Evolutionary conservation across 2,888 invertebrate species (phyloP).

Genomic region (Leptinotarsa peninsularis): DNA sequence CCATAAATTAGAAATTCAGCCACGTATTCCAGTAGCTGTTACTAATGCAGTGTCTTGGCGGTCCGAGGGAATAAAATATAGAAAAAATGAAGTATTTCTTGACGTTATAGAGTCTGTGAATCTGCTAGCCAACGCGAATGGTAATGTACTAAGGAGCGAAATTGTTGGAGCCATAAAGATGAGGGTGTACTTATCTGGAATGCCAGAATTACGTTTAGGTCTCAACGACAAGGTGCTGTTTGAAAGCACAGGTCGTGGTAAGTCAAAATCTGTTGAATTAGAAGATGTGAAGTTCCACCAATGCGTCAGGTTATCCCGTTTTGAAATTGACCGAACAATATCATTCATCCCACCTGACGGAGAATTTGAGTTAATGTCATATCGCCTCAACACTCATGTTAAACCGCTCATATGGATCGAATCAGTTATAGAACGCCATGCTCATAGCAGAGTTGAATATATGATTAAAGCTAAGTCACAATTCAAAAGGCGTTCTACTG

Average conservation of each 20-base stretch:
- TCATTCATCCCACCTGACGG: constrained; percentile 99
- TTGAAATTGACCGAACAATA: constrained; percentile 98
- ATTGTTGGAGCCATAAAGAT: constrained; percentile 99
- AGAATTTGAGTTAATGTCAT: constrained; percentile 99
- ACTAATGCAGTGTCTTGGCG: constrained; percentile 99
- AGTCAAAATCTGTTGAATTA: constrained; percentile 96
- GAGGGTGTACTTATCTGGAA: constrained; percentile 97
- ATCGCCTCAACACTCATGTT: constrained; percentile 92
- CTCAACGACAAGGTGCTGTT: constrained; percentile 98
- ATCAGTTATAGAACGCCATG: constrained; percentile 96
- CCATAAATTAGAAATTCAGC: constrained; percentile 95
- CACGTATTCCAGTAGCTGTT: constrained; percentile 96
- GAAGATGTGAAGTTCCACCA: constrained; percentile 99
- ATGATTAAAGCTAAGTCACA: constrained; percentile 99
- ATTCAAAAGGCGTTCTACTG: constrained; percentile 96
- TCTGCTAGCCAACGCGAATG: constrained; percentile 94
- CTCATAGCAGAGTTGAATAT: constrained; percentile 96
- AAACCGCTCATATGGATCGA: constrained; percentile 99
- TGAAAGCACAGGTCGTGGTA: constrained; percentile 96
- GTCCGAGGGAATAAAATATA: constrained; percentile 97
- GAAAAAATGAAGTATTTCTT: constrained; percentile 98
- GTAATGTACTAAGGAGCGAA: constrained; percentile 95
- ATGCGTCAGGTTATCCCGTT: constrained; percentile 94
- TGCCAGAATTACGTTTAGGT: constrained; percentile 97
- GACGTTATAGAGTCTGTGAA: constrained; percentile 99